A percentile compares a stretch with the other conserved stretches of the same genome.
Evolutionary conservation across 2,113 vertebrate genomes (phyloP).

Genomic region (Hydrochoerus hydrochaeris): DNA sequence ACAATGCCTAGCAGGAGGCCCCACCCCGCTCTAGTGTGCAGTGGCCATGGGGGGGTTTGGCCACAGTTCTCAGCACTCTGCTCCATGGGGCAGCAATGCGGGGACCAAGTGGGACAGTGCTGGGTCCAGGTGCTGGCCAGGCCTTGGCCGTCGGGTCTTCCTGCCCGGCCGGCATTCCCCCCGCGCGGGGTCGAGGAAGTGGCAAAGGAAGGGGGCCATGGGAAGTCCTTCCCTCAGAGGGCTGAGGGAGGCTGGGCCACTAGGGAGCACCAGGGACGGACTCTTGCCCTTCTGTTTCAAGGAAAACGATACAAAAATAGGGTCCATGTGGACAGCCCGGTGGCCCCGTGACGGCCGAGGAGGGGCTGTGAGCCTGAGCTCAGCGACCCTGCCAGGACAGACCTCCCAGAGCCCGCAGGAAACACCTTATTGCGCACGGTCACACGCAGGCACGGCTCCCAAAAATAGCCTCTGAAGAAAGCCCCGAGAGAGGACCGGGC

Average conservation of each 20-base stretch:
- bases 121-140: not conserved
- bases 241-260: not conserved
- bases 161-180: constrained; percentile 44
- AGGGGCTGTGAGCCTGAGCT: accelerated
- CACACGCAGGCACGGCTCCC: not conserved
- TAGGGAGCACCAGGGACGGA: not conserved
- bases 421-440: not conserved
- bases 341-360: not conserved
- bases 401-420: constrained; percentile 62
- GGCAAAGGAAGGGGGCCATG: constrained; percentile 45
- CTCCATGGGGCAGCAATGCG: too few species aligned
- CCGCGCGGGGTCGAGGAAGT: constrained; percentile 53
- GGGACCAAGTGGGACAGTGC: not conserved
- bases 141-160: constrained; percentile 39
- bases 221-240: constrained; percentile 56
- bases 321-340: not conserved
- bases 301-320: constrained; percentile 73
- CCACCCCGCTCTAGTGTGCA: accelerated
- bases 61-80: not conserved
- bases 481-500: not conserved
- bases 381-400: not conserved
- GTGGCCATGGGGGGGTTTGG: not conserved
- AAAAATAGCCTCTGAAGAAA: constrained; percentile 27
- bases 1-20: accelerated
- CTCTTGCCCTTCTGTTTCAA: constrained; percentile 20